phyloP scores from a whole-genome alignment of 2,888 invertebrate species.

The Spialia ferax region DNA sequence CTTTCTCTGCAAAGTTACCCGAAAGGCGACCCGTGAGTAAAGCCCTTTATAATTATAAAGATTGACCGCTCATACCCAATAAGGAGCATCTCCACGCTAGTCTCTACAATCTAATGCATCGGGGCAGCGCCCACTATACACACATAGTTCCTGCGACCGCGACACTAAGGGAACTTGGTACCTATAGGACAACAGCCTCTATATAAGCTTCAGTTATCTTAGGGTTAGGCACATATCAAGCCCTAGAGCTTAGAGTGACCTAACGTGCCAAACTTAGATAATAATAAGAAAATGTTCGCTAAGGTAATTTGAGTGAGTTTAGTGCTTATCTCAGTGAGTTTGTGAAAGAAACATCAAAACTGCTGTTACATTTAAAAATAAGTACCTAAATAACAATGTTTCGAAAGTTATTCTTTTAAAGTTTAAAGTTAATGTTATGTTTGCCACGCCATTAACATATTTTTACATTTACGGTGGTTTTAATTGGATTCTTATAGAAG shows the following conservation, averaged over 20 bases:
- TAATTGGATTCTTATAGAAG: too few species aligned
- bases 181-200: slow-evolving; percentile 75
- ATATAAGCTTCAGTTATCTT: slow-evolving; percentile 78
- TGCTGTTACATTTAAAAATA: not conserved
- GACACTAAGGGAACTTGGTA: slow-evolving; percentile 65
- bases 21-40: too few species aligned
- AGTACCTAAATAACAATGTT: not conserved
- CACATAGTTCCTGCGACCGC: slow-evolving; percentile 59
- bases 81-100: slow-evolving; percentile 55
- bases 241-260: slow-evolving; percentile 70
- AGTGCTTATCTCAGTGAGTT: not conserved
- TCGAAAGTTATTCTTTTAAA: too few species aligned
- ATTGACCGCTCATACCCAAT: too few species aligned
- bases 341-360: not conserved
- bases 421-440: too few species aligned
- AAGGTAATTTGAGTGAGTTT: slow-evolving; percentile 66
- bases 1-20: too few species aligned
- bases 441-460: too few species aligned
- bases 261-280: slow-evolving; percentile 65
- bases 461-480: too few species aligned
- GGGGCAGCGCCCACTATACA: slow-evolving; percentile 73
- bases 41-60: too few species aligned
- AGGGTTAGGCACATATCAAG: slow-evolving; percentile 79
- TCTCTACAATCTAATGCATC: slow-evolving; percentile 63
- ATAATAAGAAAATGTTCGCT: slow-evolving; percentile 75